phyloP scores from a whole-genome alignment of 2,797 vertebrate genomes.

The Myotis planiceps region DNA sequence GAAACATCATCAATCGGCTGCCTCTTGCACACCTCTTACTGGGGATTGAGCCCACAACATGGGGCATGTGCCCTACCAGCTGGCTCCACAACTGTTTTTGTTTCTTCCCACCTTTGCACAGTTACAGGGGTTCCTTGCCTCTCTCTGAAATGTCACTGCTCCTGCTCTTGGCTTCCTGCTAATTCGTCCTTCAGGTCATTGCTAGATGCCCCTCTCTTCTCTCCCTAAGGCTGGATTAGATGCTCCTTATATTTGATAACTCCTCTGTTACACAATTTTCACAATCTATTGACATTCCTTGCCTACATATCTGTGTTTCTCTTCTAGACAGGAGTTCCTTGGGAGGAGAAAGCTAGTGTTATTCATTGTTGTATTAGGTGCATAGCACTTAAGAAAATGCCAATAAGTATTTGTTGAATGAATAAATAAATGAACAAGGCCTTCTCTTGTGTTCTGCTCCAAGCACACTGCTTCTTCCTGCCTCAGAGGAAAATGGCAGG shows the following conservation, averaged over 20 bases:
- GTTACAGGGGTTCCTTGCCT: not conserved
- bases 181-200: not conserved
- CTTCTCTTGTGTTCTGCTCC: not conserved
- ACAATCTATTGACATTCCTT: not conserved
- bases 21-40: too few species aligned
- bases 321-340: not conserved
- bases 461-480: not conserved
- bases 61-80: too few species aligned
- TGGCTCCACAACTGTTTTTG: not conserved
- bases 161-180: not conserved
- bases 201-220: too few species aligned
- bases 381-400: not conserved
- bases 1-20: too few species aligned
- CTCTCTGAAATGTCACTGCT: not conserved
- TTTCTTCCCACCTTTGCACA: not conserved
- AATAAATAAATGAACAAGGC: not conserved
- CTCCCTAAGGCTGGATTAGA: not conserved
- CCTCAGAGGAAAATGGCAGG: not conserved
- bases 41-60: too few species aligned
- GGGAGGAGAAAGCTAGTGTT: not conserved
- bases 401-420: not conserved
- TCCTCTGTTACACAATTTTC: not conserved
- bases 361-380: not conserved
- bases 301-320: not conserved
- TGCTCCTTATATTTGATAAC: not conserved